Evolutionary conservation across 2,797 vertebrate genomes (phyloP).

Genomic region (Amazona finschi): DNA sequence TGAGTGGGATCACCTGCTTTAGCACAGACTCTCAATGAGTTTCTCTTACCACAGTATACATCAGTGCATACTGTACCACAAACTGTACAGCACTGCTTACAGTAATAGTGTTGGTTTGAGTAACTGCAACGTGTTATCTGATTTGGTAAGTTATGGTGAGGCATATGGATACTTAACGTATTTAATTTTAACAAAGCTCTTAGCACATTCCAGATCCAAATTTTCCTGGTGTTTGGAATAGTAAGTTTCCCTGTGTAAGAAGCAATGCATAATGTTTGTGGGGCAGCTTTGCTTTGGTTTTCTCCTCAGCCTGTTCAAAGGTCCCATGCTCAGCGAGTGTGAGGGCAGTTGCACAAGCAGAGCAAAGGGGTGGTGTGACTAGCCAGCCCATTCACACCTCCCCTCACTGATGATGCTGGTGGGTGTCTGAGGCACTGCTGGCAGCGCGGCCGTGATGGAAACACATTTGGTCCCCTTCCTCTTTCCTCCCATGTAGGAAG

Average conservation of each 20-base stretch:
- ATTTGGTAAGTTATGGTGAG: background rate
- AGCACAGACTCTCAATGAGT: background rate
- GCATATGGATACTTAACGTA: background rate
- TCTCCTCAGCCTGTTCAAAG: background rate
- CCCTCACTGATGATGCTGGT: rapidly evolving
- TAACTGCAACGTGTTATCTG: background rate
- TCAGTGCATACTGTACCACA: background rate
- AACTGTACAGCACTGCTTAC: background rate
- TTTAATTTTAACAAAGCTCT: background rate
- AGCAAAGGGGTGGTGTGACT: rapidly evolving
- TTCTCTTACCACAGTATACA: background rate
- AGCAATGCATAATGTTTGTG: background rate
- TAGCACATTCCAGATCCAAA: background rate
- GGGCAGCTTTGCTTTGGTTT: background rate
- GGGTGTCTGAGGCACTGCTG: background rate
- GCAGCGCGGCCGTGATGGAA: rapidly evolving
- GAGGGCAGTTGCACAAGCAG: background rate
- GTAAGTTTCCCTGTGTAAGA: background rate
- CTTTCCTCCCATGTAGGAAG: rapidly evolving
- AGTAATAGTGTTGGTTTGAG: background rate
- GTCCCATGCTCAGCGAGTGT: rapidly evolving
- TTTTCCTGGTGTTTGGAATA: background rate
- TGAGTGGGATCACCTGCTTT: background rate
- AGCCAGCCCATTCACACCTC: rapidly evolving
- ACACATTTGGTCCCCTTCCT: background rate